Evolutionary conservation across 2,113 vertebrate genomes (phyloP).

Genomic region (Crocuta crocuta): DNA sequence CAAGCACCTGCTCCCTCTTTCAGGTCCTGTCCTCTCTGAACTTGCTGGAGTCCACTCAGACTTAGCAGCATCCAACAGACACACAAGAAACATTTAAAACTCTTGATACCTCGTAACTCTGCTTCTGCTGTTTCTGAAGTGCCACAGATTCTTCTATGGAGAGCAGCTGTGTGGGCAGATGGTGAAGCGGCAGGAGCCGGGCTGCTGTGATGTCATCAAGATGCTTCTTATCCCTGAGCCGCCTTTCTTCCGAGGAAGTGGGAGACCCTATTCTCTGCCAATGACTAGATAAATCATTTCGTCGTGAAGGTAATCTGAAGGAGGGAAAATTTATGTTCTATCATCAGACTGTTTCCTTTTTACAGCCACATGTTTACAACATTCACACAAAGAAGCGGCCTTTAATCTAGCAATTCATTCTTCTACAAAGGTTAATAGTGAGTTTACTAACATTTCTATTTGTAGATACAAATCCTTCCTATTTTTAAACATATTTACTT

Average conservation of each 20-base stretch:
- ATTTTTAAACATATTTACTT: not conserved
- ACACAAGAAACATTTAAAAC: not conserved
- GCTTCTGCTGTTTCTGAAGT: constrained; percentile 91
- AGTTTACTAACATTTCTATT: not conserved
- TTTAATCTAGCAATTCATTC: not conserved
- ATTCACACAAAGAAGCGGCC: not conserved
- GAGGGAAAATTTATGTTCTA: not conserved
- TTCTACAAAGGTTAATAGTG: not conserved
- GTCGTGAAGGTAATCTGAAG: constrained; percentile 87
- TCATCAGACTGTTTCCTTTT: not conserved
- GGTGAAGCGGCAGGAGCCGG: constrained; percentile 91
- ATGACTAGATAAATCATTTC: constrained; percentile 74
- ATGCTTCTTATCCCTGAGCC: constrained; percentile 90
- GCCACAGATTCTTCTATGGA: constrained; percentile 91
- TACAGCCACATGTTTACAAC: not conserved
- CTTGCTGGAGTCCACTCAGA: not conserved
- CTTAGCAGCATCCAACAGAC: not conserved
- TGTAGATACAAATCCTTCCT: not conserved
- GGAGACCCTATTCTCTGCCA: constrained; percentile 78
- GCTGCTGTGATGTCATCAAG: constrained; percentile 95
- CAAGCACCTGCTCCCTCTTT: not conserved
- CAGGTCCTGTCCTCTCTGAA: not conserved
- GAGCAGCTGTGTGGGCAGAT: constrained; percentile 90
- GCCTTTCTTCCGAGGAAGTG: constrained; percentile 86
- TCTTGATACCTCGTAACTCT: constrained; percentile 90